Evolutionary conservation across 2,113 vertebrate species (phyloP), one percentile per base, ranked within the genome.

Genomic region (Puma concolor): DNA sequence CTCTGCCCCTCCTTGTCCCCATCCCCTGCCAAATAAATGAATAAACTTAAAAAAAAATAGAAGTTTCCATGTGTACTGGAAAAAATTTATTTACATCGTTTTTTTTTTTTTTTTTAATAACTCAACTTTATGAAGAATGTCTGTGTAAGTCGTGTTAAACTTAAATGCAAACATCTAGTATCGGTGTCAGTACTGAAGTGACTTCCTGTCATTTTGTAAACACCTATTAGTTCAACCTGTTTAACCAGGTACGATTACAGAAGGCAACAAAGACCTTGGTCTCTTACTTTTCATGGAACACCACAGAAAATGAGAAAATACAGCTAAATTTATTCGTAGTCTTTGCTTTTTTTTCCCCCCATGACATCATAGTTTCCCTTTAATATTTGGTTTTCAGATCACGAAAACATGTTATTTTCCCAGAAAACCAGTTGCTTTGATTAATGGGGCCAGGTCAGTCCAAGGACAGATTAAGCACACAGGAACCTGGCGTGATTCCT

Each of bases 341-440:
- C n/a, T 81, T 91, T 92, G 44, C 48, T 72, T 16, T 85, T 36
- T 72, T 83, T 93, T 60, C 14, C 7, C 52, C 7, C 64, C 36
- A 11, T 89, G 48, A 60, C 31, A 31, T 83, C 71, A 83, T 67
- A 77, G 77, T 96, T 97, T 97, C 67, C 57, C 86, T 94, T 67
- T 77, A 92, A 60, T 93, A 67, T 97, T 76, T 95, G 33, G 71
- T 93, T 95, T 96, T 94, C 14, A 71, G 86, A 57, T 71, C 69
- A 72, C 11, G 23, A 63, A 96, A 97, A 95, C 89, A 31, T 38
- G 69, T 97, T 95, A 38, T 97, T 92, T 80, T 95, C 38, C 91
- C 94, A 95, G 94, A 88, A 97, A 98, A 94, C 21, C 69, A n/a
- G 4, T 60, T n/a, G 50, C 77, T 96, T 91, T 97, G 88, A 89